phyloP scores from a whole-genome alignment of 2,113 vertebrate genomes.

The Cariama cristata region DNA sequence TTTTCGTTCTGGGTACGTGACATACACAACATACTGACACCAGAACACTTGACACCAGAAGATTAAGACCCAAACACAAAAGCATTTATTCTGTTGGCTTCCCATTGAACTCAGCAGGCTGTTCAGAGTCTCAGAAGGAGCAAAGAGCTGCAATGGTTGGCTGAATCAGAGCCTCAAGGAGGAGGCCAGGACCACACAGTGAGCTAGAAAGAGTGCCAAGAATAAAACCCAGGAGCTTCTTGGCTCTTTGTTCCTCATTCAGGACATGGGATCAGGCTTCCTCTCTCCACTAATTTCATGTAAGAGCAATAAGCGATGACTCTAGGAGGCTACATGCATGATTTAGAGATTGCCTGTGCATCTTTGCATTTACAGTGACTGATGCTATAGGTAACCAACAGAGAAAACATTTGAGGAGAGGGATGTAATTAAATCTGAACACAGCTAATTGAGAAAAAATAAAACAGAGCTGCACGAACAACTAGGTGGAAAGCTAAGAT shows the following conservation, averaged over 20 bases:
- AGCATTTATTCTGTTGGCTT: background rate
- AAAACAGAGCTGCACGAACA: background rate
- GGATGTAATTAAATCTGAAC: background rate
- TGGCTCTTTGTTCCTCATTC: background rate
- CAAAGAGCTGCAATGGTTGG: background rate
- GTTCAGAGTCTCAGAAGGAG: background rate
- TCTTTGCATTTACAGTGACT: background rate
- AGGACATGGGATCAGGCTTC: background rate
- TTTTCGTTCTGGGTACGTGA: background rate
- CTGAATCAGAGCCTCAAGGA: background rate
- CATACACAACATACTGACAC: background rate
- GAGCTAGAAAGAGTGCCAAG: background rate
- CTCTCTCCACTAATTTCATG: background rate
- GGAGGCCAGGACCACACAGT: background rate
- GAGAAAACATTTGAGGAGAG: background rate
- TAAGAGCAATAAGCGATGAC: background rate
- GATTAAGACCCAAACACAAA: background rate
- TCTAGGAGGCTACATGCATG: accelerated
- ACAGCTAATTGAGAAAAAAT: background rate
- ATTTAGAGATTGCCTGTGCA: background rate
- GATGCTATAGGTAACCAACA: background rate
- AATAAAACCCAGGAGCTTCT: background rate
- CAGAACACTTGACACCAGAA: background rate
- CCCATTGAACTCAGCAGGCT: background rate
- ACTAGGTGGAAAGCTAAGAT: background rate